Evolutionary conservation across 2,888 invertebrate genomes (phyloP).

Genomic region (Poecilobothrus nobilitatus): DNA sequence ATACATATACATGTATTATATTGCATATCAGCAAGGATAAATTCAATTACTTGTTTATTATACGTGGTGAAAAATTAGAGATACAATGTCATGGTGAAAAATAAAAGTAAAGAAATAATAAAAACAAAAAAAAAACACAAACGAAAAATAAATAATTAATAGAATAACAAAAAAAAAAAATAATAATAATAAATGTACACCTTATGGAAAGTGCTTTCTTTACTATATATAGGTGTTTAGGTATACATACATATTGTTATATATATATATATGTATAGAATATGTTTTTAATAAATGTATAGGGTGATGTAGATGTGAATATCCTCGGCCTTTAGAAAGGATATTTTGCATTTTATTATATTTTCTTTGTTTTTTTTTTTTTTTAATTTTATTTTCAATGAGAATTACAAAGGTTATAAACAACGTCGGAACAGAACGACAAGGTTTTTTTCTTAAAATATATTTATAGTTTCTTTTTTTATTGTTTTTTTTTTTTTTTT

Average conservation of each 20-base stretch:
- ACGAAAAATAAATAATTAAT: neutral
- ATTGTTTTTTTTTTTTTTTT: too few relatives aligned
- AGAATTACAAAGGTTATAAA: neutral
- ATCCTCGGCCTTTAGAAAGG: constrained; percentile 2
- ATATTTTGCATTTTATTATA: neutral
- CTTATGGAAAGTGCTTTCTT: neutral
- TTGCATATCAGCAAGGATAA: neutral
- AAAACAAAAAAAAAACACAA: neutral
- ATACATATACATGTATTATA: too few relatives aligned
- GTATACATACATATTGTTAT: too few relatives aligned
- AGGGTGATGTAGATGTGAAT: neutral
- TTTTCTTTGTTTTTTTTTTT: neutral
- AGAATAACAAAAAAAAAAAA: neutral
- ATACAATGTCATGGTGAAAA: constrained; percentile 3
- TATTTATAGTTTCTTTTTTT: too few relatives aligned
- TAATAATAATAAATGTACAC: neutral
- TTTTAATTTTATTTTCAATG: neutral
- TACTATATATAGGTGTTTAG: too few relatives aligned
- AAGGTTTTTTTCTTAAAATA: too few relatives aligned
- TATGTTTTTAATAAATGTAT: too few relatives aligned
- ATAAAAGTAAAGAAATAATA: neutral
- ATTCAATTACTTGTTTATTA: neutral
- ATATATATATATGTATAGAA: too few relatives aligned
- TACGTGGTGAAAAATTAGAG: neutral
- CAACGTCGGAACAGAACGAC: neutral